These are phyloP conservation scores for Lates calcarifer DNA, from an alignment of 2,113 vertebrate genomes.

Conservation along the genomic window DNA sequence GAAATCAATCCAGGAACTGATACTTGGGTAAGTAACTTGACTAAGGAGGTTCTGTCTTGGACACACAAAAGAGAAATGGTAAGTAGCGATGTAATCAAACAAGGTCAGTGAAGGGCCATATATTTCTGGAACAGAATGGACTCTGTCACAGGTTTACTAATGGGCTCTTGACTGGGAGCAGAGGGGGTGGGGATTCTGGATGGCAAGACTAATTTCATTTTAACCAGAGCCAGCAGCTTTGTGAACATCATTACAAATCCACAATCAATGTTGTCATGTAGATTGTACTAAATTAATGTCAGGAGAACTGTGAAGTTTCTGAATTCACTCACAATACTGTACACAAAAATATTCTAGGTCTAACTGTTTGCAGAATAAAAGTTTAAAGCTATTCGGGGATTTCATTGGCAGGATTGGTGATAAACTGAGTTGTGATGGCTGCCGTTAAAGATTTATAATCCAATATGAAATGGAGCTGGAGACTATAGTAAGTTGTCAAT, in stretches of 20 bases:
- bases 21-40: constrained; percentile 59
- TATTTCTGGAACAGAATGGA: constrained; percentile 70
- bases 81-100: constrained; percentile 74
- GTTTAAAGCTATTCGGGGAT: constrained; percentile 13
- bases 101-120: constrained; percentile 72
- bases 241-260: constrained; percentile 37
- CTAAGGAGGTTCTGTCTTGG: constrained; percentile 59
- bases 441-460: constrained; percentile 13
- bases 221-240: constrained; percentile 49
- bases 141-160: constrained; percentile 75
- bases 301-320: constrained; percentile 1
- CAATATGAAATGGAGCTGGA: neutral
- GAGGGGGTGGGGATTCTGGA: constrained; percentile 32
- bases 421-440: constrained; percentile 17
- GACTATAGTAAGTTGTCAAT: constrained; percentile 2
- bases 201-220: constrained; percentile 62
- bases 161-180: constrained; percentile 67
- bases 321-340: constrained; percentile 1
- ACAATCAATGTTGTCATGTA: constrained; percentile 30
- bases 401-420: constrained; percentile 39
- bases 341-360: neutral
- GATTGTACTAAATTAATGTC: constrained; percentile 35
- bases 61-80: constrained; percentile 67
- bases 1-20: constrained; percentile 56
- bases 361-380: constrained; percentile 31